phyloP scores from a whole-genome alignment of 2,797 vertebrate genomes.

The Tragopan temminckii region DNA sequence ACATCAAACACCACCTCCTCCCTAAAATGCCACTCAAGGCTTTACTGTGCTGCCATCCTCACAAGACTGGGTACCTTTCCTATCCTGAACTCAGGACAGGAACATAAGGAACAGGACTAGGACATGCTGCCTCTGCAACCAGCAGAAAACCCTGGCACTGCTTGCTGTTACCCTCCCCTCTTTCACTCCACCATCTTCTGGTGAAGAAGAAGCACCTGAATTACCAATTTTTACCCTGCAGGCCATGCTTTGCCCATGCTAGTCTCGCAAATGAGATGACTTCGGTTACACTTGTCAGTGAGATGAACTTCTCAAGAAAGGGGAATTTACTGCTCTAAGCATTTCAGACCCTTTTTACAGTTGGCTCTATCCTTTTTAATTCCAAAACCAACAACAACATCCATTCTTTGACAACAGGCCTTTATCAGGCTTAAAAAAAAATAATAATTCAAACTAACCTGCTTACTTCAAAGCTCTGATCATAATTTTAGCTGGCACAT shows the following conservation, averaged over 20 bases:
- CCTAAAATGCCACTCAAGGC: background rate
- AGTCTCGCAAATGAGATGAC: background rate
- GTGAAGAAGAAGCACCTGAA: background rate
- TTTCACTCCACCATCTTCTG: background rate
- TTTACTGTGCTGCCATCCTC: background rate
- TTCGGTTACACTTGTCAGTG: background rate
- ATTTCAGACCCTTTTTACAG: background rate
- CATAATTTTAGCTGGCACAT: constrained; percentile 42
- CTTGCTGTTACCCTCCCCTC: background rate
- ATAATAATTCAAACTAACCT: constrained; percentile 11
- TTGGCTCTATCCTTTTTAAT: background rate
- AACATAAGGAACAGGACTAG: background rate
- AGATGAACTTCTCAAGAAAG: background rate
- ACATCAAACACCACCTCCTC: constrained; percentile 37
- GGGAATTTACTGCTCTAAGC: background rate
- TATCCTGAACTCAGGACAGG: background rate
- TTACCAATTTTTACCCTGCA: background rate
- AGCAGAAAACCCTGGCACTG: background rate
- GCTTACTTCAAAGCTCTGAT: constrained; percentile 52
- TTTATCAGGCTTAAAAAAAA: background rate
- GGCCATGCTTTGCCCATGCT: background rate
- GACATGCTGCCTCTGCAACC: background rate
- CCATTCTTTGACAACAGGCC: background rate
- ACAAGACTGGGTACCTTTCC: background rate
- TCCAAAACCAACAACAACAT: background rate